phyloP scores from a whole-genome alignment of 2,113 vertebrate genomes.

The Acrocephalus arundinaceus region DNA sequence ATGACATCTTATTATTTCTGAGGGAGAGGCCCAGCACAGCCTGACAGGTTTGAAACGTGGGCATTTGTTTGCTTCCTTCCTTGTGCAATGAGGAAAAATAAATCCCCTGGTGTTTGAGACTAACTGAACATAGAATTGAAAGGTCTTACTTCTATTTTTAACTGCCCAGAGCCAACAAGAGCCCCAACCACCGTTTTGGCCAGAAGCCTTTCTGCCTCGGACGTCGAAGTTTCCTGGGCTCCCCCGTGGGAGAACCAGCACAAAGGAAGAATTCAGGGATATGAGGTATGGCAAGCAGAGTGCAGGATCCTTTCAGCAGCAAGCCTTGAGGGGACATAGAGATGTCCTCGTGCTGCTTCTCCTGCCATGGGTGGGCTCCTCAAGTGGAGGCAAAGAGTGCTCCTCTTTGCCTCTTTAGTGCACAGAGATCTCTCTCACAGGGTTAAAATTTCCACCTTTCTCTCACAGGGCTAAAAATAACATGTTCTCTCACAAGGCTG shows the following conservation, averaged over 20 bases:
- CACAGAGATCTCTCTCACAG: not conserved
- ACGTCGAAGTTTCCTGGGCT: conserved; percentile 91
- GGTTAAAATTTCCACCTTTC: not conserved
- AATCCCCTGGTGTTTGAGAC: not conserved
- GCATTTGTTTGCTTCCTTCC: not conserved
- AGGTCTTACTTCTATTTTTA: not conserved
- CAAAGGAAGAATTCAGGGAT: conserved; percentile 90
- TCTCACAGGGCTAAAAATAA: no score
- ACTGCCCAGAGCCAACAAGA: conserved; percentile 83
- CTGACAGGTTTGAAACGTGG: not conserved
- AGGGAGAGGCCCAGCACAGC: not conserved
- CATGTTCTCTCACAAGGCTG: not conserved
- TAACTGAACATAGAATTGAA: not conserved
- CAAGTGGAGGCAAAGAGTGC: no score
- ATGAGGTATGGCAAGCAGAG: conserved; percentile 80
- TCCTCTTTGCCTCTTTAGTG: no score
- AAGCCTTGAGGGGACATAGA: not conserved
- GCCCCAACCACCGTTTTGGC: conserved; percentile 84
- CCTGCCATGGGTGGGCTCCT: not conserved
- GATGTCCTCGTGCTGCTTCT: not conserved
- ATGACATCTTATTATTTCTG: conserved; percentile 9
- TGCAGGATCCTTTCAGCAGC: not conserved
- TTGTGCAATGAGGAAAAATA: not conserved
- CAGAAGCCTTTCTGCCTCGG: conserved; percentile 90
- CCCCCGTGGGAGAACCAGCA: conserved; percentile 83